phyloP scores from a whole-genome alignment of 2,113 vertebrate species.

The Taxidea taxus region DNA sequence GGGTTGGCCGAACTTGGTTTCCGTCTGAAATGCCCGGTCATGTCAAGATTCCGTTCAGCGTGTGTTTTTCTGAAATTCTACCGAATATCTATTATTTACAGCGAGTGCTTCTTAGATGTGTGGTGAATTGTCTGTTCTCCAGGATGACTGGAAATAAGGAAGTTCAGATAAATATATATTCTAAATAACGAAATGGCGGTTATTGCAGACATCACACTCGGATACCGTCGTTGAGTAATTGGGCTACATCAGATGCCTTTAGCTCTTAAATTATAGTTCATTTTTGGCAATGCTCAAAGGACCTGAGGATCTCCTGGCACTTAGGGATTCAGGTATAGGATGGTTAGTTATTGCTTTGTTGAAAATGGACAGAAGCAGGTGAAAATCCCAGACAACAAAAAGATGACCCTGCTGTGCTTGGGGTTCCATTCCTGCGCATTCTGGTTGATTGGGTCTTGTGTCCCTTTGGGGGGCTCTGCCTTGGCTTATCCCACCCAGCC shows the following conservation, averaged over 20 bases:
- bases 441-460: fast-evolving
- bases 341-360: not conserved
- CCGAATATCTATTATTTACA: not conserved
- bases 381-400: not conserved
- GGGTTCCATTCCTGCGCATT: not conserved
- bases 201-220: not conserved
- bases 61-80: not conserved
- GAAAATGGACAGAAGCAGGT: not conserved
- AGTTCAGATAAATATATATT: not conserved
- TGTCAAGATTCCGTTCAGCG: not conserved
- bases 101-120: not conserved
- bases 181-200: not conserved
- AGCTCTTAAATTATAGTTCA: not conserved
- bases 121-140: not conserved
- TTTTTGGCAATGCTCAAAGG: not conserved
- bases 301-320: not conserved
- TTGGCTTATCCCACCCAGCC: not conserved
- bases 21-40: not conserved
- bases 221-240: not conserved
- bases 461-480: not conserved
- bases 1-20: not conserved
- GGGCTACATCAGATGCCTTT: not conserved
- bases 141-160: not conserved
- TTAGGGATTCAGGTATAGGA: not conserved
- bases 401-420: not conserved